These are phyloP conservation scores for Microctenopoma stevenorrisi DNA, from an alignment of 2,797 vertebrate genomes.

Conservation along the genomic window DNA sequence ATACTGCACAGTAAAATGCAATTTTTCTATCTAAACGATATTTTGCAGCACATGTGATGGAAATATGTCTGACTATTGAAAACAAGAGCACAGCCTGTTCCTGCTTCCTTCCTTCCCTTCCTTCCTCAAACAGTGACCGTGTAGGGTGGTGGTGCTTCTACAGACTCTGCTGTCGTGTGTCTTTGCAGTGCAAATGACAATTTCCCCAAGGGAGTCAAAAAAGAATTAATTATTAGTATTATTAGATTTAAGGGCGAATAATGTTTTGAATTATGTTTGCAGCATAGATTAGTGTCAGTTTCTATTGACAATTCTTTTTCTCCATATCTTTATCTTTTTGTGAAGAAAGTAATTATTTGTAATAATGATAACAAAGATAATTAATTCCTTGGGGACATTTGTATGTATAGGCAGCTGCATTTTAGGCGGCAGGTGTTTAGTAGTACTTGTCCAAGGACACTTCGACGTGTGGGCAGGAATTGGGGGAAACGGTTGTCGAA, in stretches of 20 bases:
- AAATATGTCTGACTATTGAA: conserved; percentile 27
- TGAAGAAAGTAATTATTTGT: no score
- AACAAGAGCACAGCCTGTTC: conserved; percentile 54
- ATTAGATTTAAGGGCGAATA: background rate
- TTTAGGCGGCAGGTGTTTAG: no score
- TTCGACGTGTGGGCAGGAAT: no score
- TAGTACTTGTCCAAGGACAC: no score
- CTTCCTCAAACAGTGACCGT: conserved; percentile 39
- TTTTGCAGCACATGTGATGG: background rate
- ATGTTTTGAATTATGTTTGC: background rate
- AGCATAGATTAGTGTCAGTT: background rate
- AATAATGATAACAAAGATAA: no score
- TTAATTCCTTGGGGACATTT: no score
- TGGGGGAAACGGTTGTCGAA: no score
- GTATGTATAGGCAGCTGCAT: no score
- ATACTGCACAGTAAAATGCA: background rate
- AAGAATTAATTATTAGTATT: no score
- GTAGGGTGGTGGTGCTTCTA: conserved; percentile 25
- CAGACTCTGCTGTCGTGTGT: conserved; percentile 6
- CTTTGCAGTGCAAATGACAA: background rate
- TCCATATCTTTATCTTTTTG: no score
- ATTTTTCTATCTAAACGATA: background rate
- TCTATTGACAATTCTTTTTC: no score
- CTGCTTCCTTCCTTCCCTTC: conserved; percentile 54
- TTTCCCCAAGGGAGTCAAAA: no score